Conservation (phyloP, 2,797 vertebrate genomes). For the Diplodus sargus region DNA sequence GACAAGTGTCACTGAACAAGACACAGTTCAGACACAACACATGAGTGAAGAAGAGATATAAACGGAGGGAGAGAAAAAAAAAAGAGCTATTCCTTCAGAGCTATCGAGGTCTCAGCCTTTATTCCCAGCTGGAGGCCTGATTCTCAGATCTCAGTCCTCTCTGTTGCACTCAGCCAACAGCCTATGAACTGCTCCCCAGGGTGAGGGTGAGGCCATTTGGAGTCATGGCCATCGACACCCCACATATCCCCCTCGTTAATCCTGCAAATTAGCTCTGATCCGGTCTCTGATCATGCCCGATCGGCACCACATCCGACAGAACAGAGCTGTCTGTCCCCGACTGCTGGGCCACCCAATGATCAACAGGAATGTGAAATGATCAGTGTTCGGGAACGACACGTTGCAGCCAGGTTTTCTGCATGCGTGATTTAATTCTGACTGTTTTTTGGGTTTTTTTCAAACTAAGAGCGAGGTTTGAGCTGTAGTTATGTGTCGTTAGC, state of each 20-base stretch:
- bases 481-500: background rate
- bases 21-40: background rate
- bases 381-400: background rate
- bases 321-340: conserved; percentile 21
- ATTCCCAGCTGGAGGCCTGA: conserved; percentile 24
- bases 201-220: conserved; percentile 13
- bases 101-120: conserved; percentile 44
- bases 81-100: conserved; percentile 5
- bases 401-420: conserved; percentile 3
- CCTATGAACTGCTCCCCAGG: conserved; percentile 19
- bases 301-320: conserved; percentile 17
- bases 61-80: conserved; percentile 1
- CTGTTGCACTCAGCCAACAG: conserved; percentile 1
- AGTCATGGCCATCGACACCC: conserved; percentile 3
- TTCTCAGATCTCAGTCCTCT: conserved; percentile 45
- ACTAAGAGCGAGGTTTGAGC: conserved; percentile 14
- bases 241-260: conserved; percentile 21
- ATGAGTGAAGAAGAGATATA: conserved; percentile 19
- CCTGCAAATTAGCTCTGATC: conserved; percentile 49
- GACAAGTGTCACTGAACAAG: background rate
- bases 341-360: conserved; percentile 35
- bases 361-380: conserved; percentile 36
- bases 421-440: conserved; percentile 10
- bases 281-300: conserved; percentile 39
- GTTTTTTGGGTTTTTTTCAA: background rate